Base-by-base conservation (phyloP, 2,888 invertebrate species). In the Cyrtodaria siliqua region DNA sequence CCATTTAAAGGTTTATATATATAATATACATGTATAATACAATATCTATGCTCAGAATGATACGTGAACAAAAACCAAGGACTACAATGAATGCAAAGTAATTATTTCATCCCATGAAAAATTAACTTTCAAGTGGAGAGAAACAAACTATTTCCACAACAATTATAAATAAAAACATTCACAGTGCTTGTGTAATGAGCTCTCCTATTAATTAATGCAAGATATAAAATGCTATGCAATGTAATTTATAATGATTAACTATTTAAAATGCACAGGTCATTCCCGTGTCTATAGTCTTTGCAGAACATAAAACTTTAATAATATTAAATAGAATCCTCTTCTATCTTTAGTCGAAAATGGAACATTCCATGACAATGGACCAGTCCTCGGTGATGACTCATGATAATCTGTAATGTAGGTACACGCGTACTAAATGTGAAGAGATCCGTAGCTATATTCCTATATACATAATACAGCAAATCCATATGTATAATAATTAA, bases 21-120 rank as follows among this genome's bases (percentile, higher is more conserved):
- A 75, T 79, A 79, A 75, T 66, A 73, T 76, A 56, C 55, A 64
- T 76, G 69, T 79, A 85, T 85, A 77, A 78, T 84, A 84, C 85
- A 85, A 85, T 78, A 82, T 81, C 81, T 82, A 78, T 79, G 60
- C 50, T 75, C 61, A 77, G 70, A 68, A 74, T 68, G 74, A 79
- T 74, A 75, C 55, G 53, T 73, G 66, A 71, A 66, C 57, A 67
- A 62, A 71, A 59, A 57, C 60, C 47, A 33, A 60, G 61, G 52
- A 59, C 63, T 64, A 75, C 64, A 75, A 64, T 69, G 69, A 63
- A 69, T 69, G 60, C 72, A 73, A n/a, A n/a, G n/a, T n/a, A n/a
- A 44, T 60, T 50, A 27, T 53, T 55, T 64, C 64, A 68, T 60
- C 69, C 60, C 55, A 64, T 52, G 44, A 56, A 55, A 55, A 52